Percentiles rank a stretch among this genome's conserved stretches.
phyloP scores from a whole-genome alignment of 2,113 vertebrate genomes.

The Nipponia nippon region DNA sequence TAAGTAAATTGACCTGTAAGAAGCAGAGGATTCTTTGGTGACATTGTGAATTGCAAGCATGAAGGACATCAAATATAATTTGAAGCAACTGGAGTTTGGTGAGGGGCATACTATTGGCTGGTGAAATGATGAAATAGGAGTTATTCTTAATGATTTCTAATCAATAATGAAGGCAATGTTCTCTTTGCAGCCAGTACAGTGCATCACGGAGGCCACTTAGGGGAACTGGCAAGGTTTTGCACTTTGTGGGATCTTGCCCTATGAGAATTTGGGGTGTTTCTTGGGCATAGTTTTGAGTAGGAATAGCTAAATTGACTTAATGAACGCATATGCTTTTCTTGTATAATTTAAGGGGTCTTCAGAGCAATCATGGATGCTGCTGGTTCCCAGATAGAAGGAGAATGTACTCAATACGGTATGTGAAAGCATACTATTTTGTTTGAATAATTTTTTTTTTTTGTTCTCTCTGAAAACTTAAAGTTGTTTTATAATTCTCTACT shows the following conservation, averaged over 20 bases:
- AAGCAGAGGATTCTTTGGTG: not conserved
- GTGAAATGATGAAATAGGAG: not conserved
- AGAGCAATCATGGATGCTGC: slow-evolving; percentile 86
- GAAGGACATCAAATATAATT: not conserved
- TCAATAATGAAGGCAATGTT: not conserved
- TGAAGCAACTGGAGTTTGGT: not conserved
- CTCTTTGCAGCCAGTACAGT: not conserved
- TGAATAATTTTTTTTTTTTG: not conserved
- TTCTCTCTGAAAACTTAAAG: not conserved
- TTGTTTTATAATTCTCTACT: not conserved
- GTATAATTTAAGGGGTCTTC: slow-evolving; percentile 80
- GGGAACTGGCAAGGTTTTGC: not conserved
- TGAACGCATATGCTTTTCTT: not conserved
- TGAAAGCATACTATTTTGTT: not conserved
- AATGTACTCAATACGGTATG: slow-evolving; percentile 77
- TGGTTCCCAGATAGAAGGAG: slow-evolving; percentile 71
- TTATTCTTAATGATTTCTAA: not conserved
- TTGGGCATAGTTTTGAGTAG: not conserved
- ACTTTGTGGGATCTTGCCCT: not conserved
- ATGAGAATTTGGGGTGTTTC: not conserved
- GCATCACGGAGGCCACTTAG: not conserved
- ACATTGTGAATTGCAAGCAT: not conserved
- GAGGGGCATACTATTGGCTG: not conserved
- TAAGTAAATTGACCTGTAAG: not conserved
- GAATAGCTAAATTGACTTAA: not conserved